These are phyloP conservation scores for Spodoptera littoralis DNA, from an alignment of 2,888 invertebrate species.

Conservation along the genomic window DNA sequence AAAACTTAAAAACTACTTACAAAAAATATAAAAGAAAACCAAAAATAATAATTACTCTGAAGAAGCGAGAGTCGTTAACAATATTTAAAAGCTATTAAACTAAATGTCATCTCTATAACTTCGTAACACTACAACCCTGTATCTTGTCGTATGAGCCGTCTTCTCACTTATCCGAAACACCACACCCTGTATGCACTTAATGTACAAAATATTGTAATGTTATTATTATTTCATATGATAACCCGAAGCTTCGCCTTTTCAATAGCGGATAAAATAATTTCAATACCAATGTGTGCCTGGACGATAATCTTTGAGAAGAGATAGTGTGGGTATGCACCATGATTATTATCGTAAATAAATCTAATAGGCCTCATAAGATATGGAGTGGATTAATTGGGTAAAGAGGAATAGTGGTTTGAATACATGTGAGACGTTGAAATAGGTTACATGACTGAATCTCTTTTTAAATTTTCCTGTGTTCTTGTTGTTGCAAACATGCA, in stretches of 20 bases:
- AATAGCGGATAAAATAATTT: conserved; percentile 79
- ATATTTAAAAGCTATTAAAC: conserved; percentile 22
- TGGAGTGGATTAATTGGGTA: conserved; percentile 57
- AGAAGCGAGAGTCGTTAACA: conserved; percentile 19
- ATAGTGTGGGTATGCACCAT: conserved; percentile 56
- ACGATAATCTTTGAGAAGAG: conserved; percentile 70
- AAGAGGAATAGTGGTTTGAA: not conserved
- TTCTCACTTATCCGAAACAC: conserved; percentile 77
- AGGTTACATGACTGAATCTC: not conserved
- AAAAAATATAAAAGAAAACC: too few relatives aligned
- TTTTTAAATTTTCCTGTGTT: too few relatives aligned
- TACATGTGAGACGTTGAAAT: conserved; percentile 1
- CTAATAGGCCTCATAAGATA: conserved; percentile 47
- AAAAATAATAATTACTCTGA: not conserved
- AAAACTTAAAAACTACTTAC: too few relatives aligned
- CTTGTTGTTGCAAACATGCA: too few relatives aligned
- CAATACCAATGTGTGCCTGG: conserved; percentile 74
- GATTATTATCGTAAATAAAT: conserved; percentile 67
- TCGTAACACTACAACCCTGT: conserved; percentile 60
- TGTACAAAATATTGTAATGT: conserved; percentile 87
- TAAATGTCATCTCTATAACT: conserved; percentile 56
- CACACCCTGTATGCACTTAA: conserved; percentile 83
- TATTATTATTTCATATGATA: conserved; percentile 85
- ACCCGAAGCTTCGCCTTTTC: conserved; percentile 72
- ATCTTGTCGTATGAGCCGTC: conserved; percentile 75